phyloP scores from a whole-genome alignment of 1,140 invertebrate genomes.

The Drosophila pachea region DNA sequence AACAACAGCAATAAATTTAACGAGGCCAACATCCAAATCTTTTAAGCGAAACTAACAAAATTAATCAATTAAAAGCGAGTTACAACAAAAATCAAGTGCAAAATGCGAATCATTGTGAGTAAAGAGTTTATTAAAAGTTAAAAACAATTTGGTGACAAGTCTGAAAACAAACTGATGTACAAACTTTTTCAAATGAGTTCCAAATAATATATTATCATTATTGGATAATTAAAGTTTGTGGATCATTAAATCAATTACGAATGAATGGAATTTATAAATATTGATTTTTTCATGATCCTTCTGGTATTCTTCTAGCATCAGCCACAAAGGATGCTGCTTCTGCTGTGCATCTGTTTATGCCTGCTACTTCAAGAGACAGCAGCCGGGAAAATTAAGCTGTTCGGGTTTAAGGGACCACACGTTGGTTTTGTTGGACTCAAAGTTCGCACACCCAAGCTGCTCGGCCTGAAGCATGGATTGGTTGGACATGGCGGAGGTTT shows the following conservation, averaged over 20 bases:
- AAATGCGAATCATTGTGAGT: conserved; percentile 72
- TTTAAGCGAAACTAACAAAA: conserved; percentile 15
- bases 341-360: conserved; percentile 41
- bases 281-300: not conserved
- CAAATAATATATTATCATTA: conserved; percentile 8
- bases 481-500: conserved; percentile 42
- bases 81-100: conserved; percentile 16
- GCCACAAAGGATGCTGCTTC: conserved; percentile 10
- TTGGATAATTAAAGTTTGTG: not conserved
- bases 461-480: conserved; percentile 58
- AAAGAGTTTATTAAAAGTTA: conserved; percentile 30
- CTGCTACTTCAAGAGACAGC: conserved; percentile 25
- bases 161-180: no score
- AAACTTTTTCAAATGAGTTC: not conserved
- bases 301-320: conserved; percentile 21
- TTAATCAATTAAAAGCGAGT: conserved; percentile 38
- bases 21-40: conserved; percentile 26
- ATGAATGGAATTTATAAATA: no score
- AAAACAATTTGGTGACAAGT: not conserved
- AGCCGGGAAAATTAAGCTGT: conserved; percentile 57
- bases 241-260: no score
- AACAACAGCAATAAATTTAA: conserved; percentile 17
- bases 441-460: conserved; percentile 53
- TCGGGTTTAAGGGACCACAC: conserved; percentile 66
- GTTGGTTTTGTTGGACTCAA: conserved; percentile 61